Base-by-base conservation (phyloP, 2,888 invertebrate species). In the Tupiocoris notatus region DNA sequence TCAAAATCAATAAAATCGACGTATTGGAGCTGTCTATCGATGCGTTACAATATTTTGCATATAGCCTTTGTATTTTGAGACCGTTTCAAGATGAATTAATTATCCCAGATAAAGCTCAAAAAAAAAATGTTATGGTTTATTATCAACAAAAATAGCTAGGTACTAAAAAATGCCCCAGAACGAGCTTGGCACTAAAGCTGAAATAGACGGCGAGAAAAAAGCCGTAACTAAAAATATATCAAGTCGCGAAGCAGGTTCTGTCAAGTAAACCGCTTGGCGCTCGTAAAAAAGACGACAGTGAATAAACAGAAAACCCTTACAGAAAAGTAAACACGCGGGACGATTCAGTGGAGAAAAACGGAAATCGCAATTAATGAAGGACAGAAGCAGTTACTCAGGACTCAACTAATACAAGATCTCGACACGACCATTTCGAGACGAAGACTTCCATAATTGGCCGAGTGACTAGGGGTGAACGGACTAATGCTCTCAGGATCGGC, bases 381-480 rank as follows among this genome's bases (percentile, higher is more conserved):
- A 25, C 9, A 16, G 65, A 25, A 65, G 65, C 21, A 65, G 65
- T 17, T 20, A 16, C 54, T 62, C 20, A 62, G 71, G 61, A 39
- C 20, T 21, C n/a, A 71, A 71, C 71, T 62, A 62, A 73, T 62
- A 57, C 63, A 39, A 63, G 17, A 54, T 62, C 24, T 17, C 39
- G 7, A 12, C 39, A 17, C 23, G 17, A 39, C 57, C 39, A 9
- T 54, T n/a, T 54, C 63, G 21, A 63, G 73, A 39, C 21, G 62
- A 63, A 73, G 73, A 73, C 73, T 73, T 62, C 73, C 63, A 73
- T 73, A 73, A 73, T 73, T 73, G 73, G 73, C 73, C 61, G 73
- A 39, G 73, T 62, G 25, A 63, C 23, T 22, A 18, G 17, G 63
- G 73, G 73, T 73, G 73, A 73, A 73, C 56, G 73, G 62, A 62